Percentiles rank a stretch among this genome's conserved stretches.
Evolutionary conservation across 2,113 vertebrate species (phyloP).

Genomic region (Chaenogobius annularis): DNA sequence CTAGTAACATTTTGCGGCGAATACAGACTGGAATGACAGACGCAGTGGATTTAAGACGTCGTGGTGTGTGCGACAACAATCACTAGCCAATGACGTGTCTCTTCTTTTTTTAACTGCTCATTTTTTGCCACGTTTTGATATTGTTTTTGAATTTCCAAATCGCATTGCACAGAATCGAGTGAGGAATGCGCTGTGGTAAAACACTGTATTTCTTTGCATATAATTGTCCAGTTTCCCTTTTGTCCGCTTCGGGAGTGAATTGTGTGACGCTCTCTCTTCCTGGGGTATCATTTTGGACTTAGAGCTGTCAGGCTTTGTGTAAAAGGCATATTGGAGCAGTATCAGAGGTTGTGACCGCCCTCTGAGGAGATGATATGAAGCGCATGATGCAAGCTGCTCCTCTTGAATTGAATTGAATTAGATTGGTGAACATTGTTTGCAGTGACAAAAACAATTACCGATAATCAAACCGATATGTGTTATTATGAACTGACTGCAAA

Average conservation of each 20-base stretch:
- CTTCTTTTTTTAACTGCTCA: too few relatives aligned
- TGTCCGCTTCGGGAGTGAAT: background rate
- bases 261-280: background rate
- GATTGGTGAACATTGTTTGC: slow-evolving; percentile 6
- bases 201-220: too few relatives aligned
- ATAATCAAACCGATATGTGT: too few relatives aligned
- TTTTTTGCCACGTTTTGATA: background rate
- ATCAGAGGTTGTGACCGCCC: background rate
- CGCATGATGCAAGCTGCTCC: slow-evolving; percentile 14
- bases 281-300: background rate
- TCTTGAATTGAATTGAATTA: slow-evolving; percentile 47
- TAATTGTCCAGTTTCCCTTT: too few relatives aligned
- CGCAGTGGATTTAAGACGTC: background rate
- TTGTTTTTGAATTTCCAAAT: background rate
- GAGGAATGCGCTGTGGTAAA: too few relatives aligned
- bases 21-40: background rate
- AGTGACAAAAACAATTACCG: background rate
- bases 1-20: background rate
- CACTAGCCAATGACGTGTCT: background rate
- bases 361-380: background rate
- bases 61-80: background rate
- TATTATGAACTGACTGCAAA: too few relatives aligned
- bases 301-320: background rate
- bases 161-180: background rate
- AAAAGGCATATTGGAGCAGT: background rate